phyloP scores from a whole-genome alignment of 2,797 vertebrate genomes.

The Pipistrellus pygmaeus region DNA sequence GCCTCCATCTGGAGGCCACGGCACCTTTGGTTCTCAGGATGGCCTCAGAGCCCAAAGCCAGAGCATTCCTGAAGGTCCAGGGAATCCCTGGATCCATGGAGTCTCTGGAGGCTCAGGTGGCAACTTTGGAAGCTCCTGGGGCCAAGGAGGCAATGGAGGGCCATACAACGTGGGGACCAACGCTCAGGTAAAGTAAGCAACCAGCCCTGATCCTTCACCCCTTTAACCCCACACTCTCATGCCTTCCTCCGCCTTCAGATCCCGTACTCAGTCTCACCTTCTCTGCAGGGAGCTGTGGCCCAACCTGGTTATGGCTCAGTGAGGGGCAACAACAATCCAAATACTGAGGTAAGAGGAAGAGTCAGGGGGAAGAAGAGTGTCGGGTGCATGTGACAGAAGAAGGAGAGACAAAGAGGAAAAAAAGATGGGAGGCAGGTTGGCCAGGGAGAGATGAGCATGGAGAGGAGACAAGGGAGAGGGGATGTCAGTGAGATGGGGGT shows the following conservation, averaged over 20 bases:
- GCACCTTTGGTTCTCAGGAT: slow-evolving; percentile 1
- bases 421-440: not conserved
- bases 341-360: slow-evolving; percentile 65
- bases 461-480: not conserved
- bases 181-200: slow-evolving; percentile 50
- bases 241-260: not conserved
- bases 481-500: fast-evolving
- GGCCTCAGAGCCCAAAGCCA: not conserved
- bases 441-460: fast-evolving
- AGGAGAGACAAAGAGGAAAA: not conserved
- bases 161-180: not conserved
- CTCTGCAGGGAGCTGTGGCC: slow-evolving; percentile 63
- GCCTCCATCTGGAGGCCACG: slow-evolving; percentile 44
- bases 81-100: not conserved
- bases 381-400: not conserved
- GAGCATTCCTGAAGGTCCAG: not conserved
- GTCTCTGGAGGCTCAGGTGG: not conserved
- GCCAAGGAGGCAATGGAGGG: slow-evolving; percentile 26
- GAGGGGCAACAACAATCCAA: slow-evolving; percentile 22
- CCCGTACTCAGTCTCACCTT: not conserved
- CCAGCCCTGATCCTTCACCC: too few relatives aligned
- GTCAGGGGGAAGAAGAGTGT: not conserved
- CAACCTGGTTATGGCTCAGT: slow-evolving; percentile 61
- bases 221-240: fast-evolving
- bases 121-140: slow-evolving; percentile 42